A percentile compares a stretch with the other conserved stretches of the same genome.
Conservation (phyloP, 2,113 vertebrate genomes). For the Sula dactylatra region DNA sequence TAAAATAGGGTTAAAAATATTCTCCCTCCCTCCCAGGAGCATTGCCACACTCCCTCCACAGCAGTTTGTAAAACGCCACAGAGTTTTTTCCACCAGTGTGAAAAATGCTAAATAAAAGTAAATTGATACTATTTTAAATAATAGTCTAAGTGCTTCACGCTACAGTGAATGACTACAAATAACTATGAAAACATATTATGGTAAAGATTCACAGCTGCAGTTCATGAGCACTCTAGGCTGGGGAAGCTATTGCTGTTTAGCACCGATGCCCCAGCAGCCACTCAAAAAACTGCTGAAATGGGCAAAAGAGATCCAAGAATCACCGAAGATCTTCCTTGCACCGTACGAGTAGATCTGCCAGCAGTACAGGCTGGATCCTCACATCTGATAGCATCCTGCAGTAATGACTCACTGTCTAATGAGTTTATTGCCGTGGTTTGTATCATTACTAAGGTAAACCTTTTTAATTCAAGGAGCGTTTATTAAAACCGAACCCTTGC, state of each 20-base stretch:
- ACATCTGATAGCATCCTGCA: not conserved
- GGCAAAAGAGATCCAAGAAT: not conserved
- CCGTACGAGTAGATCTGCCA: rapidly evolving
- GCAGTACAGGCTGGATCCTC: not conserved
- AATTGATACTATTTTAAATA: not conserved
- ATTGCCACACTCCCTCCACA: not conserved
- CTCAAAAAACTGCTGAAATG: not conserved
- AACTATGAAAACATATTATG: not conserved
- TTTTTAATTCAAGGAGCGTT: not conserved
- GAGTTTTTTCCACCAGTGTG: not conserved
- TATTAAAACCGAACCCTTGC: not conserved
- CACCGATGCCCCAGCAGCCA: not conserved
- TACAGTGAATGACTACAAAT: not conserved
- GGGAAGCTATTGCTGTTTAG: not conserved
- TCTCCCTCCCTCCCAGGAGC: not conserved
- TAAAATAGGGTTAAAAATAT: conserved; percentile 48
- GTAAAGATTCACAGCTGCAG: not conserved
- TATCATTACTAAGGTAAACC: not conserved
- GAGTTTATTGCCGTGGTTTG: not conserved
- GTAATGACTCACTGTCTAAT: not conserved
- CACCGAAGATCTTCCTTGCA: rapidly evolving
- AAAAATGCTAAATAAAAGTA: conserved; percentile 23
- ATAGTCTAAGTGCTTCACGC: not conserved
- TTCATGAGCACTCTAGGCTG: not conserved
- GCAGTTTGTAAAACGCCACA: not conserved